Percentiles rank a stretch among this genome's conserved stretches.
Conservation (phyloP, 2,888 invertebrate species). For the Leptura quadrifasciata region DNA sequence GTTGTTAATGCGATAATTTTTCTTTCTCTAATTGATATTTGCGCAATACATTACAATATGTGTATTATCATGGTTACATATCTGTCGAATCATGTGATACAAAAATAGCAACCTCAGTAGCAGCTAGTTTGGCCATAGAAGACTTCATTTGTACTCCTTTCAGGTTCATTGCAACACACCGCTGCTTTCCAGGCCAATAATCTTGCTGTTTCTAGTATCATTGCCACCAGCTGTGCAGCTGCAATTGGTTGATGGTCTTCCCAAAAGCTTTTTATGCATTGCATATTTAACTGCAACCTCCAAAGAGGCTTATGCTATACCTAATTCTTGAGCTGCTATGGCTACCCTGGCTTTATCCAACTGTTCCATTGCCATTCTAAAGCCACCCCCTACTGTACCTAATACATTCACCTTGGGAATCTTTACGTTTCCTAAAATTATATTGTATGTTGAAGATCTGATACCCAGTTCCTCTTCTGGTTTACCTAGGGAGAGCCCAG, state of each 20-base stretch:
- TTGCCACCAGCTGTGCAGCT: conserved; percentile 83
- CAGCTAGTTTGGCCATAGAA: too few species aligned
- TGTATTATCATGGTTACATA: too few species aligned
- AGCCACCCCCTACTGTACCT: conserved; percentile 78
- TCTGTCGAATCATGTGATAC: too few species aligned
- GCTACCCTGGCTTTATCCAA: conserved; percentile 84
- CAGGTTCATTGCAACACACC: too few species aligned
- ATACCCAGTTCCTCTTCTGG: conserved; percentile 86
- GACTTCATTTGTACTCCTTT: too few species aligned
- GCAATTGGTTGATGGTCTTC: conserved; percentile 79
- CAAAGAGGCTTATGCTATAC: conserved; percentile 85
- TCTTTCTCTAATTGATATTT: too few species aligned
- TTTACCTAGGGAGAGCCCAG: conserved; percentile 80
- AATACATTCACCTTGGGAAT: conserved; percentile 77
- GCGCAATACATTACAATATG: too few species aligned
- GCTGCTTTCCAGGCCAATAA: too few species aligned
- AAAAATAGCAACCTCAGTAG: too few species aligned
- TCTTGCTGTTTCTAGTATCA: too few species aligned
- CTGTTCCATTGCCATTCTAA: conserved; percentile 84
- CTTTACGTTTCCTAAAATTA: conserved; percentile 81
- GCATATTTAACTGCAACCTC: conserved; percentile 84
- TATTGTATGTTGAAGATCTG: conserved; percentile 82
- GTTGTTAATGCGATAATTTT: too few species aligned
- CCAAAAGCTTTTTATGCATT: conserved; percentile 81
- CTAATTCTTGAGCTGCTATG: conserved; percentile 85